phyloP scores from a whole-genome alignment of 2,113 vertebrate species.

The Scopus umbretta region DNA sequence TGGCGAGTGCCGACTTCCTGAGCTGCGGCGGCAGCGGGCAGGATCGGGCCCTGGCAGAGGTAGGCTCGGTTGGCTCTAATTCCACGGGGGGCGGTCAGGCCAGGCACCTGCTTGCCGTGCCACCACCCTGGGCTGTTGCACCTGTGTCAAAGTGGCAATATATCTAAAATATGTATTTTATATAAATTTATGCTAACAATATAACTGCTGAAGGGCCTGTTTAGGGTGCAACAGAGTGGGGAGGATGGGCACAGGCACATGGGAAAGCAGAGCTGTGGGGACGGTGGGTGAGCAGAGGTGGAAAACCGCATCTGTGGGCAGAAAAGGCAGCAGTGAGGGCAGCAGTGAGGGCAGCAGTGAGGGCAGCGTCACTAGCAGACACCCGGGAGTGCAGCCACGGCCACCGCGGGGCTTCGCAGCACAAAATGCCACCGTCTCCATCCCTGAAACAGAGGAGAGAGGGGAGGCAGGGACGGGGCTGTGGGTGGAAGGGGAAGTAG shows the following conservation, averaged over 20 bases:
- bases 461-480: background rate
- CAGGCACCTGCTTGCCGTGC: rapidly evolving
- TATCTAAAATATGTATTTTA: rapidly evolving
- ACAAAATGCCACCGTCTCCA: rapidly evolving
- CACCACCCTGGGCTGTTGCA: rapidly evolving
- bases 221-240: rapidly evolving
- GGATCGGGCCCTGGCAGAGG: background rate
- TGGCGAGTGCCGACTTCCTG: background rate
- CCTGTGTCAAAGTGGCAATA: rapidly evolving
- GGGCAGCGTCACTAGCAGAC: rapidly evolving
- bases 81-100: rapidly evolving
- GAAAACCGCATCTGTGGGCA: background rate
- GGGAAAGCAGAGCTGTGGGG: background rate
- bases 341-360: background rate
- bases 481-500: background rate
- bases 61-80: background rate
- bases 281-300: background rate
- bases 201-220: rapidly evolving
- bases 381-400: rapidly evolving
- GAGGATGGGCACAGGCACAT: background rate
- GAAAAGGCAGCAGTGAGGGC: background rate
- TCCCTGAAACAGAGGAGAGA: background rate
- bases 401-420: background rate
- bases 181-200: rapidly evolving
- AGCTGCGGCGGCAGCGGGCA: background rate